These are phyloP conservation scores for Pseudomugil tenellus DNA, from an alignment of 2,797 vertebrate genomes.

Conservation along the genomic window DNA sequence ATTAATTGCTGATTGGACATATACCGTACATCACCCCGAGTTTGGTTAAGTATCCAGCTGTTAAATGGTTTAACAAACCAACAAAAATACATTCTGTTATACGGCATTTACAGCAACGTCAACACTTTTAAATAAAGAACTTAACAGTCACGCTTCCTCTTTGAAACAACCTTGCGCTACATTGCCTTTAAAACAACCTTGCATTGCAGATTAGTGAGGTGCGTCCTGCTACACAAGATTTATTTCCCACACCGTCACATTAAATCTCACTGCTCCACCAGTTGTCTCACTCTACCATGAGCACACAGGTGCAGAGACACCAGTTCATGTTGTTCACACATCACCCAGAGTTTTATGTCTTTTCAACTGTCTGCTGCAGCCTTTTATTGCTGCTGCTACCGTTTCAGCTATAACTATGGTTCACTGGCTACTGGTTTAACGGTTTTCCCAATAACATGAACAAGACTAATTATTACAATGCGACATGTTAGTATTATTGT, in stretches of 20 bases:
- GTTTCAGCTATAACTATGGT: not conserved
- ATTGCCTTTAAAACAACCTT: not conserved
- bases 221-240: not conserved
- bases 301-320: constrained; percentile 43
- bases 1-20: too few species aligned
- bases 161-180: not conserved
- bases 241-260: constrained; percentile 33
- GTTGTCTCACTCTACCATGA: constrained; percentile 20
- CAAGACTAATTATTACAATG: not conserved
- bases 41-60: not conserved
- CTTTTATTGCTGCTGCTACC: constrained; percentile 10
- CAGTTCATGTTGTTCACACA: constrained; percentile 37
- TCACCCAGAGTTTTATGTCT: constrained; percentile 9
- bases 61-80: not conserved
- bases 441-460: not conserved
- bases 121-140: not conserved
- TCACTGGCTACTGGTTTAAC: not conserved
- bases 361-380: not conserved
- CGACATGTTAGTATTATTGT: too few species aligned
- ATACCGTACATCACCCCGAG: too few species aligned
- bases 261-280: constrained; percentile 48
- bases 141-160: not conserved
- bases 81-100: not conserved
- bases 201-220: not conserved
- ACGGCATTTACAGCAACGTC: not conserved